Conservation (phyloP, 2,797 vertebrate genomes). For the Mormyrus hasselquistii region DNA sequence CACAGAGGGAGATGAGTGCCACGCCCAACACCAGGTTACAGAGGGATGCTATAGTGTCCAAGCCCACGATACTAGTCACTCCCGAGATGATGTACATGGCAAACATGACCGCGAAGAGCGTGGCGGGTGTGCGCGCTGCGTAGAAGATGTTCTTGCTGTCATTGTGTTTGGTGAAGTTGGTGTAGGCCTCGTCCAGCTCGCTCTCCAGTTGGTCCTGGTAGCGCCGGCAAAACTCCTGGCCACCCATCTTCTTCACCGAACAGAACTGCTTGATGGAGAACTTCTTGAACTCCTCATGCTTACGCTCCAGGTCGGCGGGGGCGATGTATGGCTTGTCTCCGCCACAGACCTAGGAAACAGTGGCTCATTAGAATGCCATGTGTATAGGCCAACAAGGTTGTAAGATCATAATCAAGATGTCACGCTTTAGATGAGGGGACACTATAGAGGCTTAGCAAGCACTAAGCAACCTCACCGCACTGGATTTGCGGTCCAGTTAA, state of each 20-base stretch:
- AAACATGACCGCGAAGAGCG: slow-evolving; percentile 93
- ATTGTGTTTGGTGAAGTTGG: slow-evolving; percentile 90
- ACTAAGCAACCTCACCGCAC: background rate
- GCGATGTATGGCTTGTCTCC: slow-evolving; percentile 96
- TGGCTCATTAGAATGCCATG: background rate
- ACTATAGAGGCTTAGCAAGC: background rate
- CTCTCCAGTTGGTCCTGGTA: slow-evolving; percentile 89
- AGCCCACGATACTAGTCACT: slow-evolving; percentile 86
- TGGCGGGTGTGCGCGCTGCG: slow-evolving; percentile 91
- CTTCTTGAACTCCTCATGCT: slow-evolving; percentile 75
- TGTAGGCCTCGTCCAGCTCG: slow-evolving; percentile 83
- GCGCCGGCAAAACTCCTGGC: slow-evolving; percentile 85
- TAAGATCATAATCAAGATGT: background rate
- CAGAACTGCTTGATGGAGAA: slow-evolving; percentile 76
- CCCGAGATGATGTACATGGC: slow-evolving; percentile 88
- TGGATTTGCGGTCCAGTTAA: background rate
- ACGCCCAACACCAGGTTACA: slow-evolving; percentile 86
- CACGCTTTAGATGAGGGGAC: background rate
- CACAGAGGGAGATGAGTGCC: slow-evolving; percentile 81
- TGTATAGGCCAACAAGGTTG: background rate
- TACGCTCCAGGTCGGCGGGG: slow-evolving; percentile 82
- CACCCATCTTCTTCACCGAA: slow-evolving; percentile 96
- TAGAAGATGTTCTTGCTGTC: slow-evolving; percentile 99
- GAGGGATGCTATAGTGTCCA: slow-evolving; percentile 77
- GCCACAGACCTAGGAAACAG: slow-evolving; percentile 74